Percentiles rank a stretch among this genome's conserved stretches.
phyloP scores from a whole-genome alignment of 2,113 vertebrate species.

The Pygoscelis adeliae region DNA sequence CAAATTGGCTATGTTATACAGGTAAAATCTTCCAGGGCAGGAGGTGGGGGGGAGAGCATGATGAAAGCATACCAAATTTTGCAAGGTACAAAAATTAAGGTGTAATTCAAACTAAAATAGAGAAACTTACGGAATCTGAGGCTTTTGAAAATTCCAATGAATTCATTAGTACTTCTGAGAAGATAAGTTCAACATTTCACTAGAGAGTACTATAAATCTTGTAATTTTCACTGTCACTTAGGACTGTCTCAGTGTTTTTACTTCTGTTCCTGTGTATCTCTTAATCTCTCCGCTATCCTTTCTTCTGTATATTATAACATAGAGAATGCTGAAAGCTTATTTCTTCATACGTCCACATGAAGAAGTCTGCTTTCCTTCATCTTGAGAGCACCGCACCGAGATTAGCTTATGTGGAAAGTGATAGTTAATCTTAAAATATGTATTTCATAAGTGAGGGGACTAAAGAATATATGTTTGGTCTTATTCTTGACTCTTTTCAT shows the following conservation, averaged over 20 bases:
- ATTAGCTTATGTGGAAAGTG: not conserved
- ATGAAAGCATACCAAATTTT: not conserved
- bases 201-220: not conserved
- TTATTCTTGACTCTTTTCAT: not conserved
- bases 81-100: not conserved
- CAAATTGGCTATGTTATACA: not conserved
- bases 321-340: not conserved
- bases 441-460: not conserved
- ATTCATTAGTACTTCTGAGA: not conserved
- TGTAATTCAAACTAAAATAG: not conserved
- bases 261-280: not conserved
- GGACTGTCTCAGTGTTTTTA: not conserved
- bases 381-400: not conserved
- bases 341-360: not conserved
- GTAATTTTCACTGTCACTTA: not conserved
- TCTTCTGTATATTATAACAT: not conserved
- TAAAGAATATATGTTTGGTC: not conserved
- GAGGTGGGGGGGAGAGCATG: not conserved
- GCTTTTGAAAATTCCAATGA: not conserved
- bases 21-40: not conserved
- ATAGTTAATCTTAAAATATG: not conserved
- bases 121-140: not conserved
- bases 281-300: not conserved
- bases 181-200: not conserved
- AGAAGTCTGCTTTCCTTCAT: not conserved